These are phyloP conservation scores for Amblyopsis hoosieri DNA, from an alignment of 2,797 vertebrate species.

Conservation along the genomic window DNA sequence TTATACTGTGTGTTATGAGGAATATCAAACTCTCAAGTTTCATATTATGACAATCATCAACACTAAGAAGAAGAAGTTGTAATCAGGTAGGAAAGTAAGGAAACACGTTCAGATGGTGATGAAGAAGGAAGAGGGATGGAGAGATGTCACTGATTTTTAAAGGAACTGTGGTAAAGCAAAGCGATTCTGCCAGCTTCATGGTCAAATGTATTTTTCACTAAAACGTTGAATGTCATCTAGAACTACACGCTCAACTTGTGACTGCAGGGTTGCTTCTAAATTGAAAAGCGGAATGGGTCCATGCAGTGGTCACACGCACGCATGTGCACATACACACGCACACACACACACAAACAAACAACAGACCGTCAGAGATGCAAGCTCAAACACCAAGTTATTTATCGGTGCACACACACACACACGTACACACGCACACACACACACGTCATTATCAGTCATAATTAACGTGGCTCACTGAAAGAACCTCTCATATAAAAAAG, in stretches of 20 bases:
- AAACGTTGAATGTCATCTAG: conserved; percentile 15
- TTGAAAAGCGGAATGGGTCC: conserved; percentile 55
- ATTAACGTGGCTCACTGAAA: conserved; percentile 73
- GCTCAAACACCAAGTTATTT: conserved; percentile 20
- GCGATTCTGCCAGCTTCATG: background rate
- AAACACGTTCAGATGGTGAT: no score
- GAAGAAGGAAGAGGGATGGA: no score
- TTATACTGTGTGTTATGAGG: no score
- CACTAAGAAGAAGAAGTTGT: no score
- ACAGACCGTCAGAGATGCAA: conserved; percentile 10
- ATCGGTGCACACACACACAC: conserved; percentile 10
- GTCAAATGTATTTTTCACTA: conserved; percentile 18
- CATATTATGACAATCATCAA: no score
- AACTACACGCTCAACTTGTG: conserved; percentile 27
- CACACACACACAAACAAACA: conserved; percentile 22
- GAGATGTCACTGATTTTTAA: no score
- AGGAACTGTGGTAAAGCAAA: no score
- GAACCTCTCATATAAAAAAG: conserved; percentile 74
- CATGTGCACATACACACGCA: background rate
- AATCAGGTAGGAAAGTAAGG: no score
- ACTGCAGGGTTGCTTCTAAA: conserved; percentile 56
- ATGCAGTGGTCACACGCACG: conserved; percentile 10
- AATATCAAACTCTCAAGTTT: no score
- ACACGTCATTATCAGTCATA: conserved; percentile 67
- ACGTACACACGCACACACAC: conserved; percentile 18